A percentile compares a stretch with the other conserved stretches of the same genome.
phyloP scores from a whole-genome alignment of 2,113 vertebrate species.

The Oryctolagus cuniculus region mOryCun1.1 NC_091445.1:53352501-53353000 shows the following conservation, averaged over 20 bases:
- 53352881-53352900: not conserved
- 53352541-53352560: no score
- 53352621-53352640: not conserved
- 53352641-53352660: not conserved
- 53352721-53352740: not conserved
- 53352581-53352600: not conserved
- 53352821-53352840: not conserved
- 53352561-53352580: no score
- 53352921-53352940: not conserved
- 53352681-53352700: not conserved
- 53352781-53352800: not conserved
- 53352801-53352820: not conserved
- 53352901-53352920: not conserved
- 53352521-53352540: no score
- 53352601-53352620: not conserved
- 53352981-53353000: not conserved
- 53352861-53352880: accelerated
- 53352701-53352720: not conserved
- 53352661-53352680: not conserved
- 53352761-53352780: not conserved
- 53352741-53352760: not conserved
- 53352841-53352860: not conserved
- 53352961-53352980: not conserved
- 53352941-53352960: not conserved
- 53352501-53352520: no score